phyloP scores from a whole-genome alignment of 2,113 vertebrate genomes.

The Tupaia tana region DNA sequence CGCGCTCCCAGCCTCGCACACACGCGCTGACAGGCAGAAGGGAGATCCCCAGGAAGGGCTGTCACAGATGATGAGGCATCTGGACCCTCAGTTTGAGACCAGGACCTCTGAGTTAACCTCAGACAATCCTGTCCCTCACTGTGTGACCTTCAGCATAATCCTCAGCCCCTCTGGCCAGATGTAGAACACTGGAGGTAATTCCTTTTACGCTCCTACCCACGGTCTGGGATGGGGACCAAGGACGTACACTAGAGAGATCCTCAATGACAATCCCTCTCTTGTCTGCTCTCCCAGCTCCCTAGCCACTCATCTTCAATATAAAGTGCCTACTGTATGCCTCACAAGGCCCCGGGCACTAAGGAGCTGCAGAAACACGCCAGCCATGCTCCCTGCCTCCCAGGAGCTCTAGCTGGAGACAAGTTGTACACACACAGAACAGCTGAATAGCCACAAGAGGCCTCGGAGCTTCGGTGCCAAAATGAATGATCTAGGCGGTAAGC shows the following conservation, averaged over 20 bases:
- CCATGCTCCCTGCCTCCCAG: background rate
- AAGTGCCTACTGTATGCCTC: background rate
- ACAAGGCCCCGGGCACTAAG: background rate
- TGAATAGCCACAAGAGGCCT: slow-evolving; percentile 54
- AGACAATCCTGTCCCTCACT: background rate
- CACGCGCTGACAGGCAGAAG: background rate
- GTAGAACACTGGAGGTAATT: background rate
- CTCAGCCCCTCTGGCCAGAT: slow-evolving; percentile 31
- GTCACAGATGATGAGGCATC: background rate
- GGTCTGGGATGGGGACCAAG: background rate
- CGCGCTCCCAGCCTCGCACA: background rate
- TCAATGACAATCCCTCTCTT: background rate
- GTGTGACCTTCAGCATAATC: background rate
- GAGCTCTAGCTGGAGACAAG: slow-evolving; percentile 57
- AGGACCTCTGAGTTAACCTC: background rate
- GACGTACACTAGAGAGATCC: background rate
- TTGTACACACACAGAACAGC: slow-evolving; percentile 38
- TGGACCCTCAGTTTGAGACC: background rate
- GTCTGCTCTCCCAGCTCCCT: background rate
- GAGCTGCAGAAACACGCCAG: background rate
- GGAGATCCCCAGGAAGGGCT: background rate
- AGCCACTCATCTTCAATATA: background rate
- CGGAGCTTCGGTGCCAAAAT: slow-evolving; percentile 47
- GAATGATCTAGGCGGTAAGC: slow-evolving; percentile 46
- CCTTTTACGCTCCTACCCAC: background rate